Evolutionary conservation across 2,113 vertebrate species (phyloP).

Genomic region (Cheirogaleus medius): DNA sequence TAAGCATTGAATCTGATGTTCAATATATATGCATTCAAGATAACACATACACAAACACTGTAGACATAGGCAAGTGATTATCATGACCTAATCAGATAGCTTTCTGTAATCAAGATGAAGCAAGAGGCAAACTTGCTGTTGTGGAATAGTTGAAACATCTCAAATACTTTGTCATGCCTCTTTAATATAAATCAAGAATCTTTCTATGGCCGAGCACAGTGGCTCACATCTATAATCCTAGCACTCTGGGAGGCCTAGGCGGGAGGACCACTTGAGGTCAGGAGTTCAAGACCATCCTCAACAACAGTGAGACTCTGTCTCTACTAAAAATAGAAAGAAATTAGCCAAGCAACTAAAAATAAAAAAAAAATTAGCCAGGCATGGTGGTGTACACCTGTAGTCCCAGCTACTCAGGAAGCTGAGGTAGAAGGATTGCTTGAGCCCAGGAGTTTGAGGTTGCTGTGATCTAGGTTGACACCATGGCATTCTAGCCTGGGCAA

Average conservation of each 20-base stretch:
- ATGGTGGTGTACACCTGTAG: background rate
- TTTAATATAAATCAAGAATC: background rate
- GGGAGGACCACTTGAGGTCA: no score
- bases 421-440: background rate
- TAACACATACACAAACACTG: background rate
- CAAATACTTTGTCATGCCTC: background rate
- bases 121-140: background rate
- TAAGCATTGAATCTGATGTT: background rate
- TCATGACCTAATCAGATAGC: background rate
- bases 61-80: background rate
- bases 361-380: no score
- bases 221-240: no score
- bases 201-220: background rate
- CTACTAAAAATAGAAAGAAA: no score
- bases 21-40: background rate
- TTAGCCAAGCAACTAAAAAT: no score
- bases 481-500: background rate
- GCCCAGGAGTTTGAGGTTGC: background rate
- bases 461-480: no score
- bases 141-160: background rate
- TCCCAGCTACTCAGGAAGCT: background rate
- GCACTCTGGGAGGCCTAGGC: no score
- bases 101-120: background rate
- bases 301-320: no score
- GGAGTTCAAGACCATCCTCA: no score